phyloP scores from a whole-genome alignment of 2,888 invertebrate genomes.

The Drosophila bunnanda region DNA sequence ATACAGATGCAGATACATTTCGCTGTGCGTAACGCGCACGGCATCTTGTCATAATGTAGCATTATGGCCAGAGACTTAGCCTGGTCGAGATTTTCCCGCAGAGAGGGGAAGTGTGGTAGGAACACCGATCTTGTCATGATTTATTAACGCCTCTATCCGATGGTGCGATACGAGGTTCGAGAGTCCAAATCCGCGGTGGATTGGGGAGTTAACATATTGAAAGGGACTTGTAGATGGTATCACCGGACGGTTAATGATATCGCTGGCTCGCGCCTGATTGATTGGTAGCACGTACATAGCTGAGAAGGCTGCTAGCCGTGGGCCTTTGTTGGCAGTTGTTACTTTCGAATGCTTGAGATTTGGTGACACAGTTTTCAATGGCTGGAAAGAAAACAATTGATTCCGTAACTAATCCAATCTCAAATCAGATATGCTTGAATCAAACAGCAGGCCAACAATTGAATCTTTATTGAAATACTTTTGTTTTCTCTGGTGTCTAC shows the following conservation, averaged over 20 bases:
- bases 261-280: constrained; percentile 60
- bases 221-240: constrained; percentile 61
- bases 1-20: constrained; percentile 37
- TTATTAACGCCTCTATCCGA: constrained; percentile 52
- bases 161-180: constrained; percentile 49
- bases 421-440: background rate
- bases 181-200: constrained; percentile 36
- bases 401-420: constrained; percentile 1
- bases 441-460: background rate
- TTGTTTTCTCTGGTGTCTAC: background rate
- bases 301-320: constrained; percentile 8
- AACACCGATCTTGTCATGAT: constrained; percentile 62
- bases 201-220: constrained; percentile 1
- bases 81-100: constrained; percentile 39
- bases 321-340: constrained; percentile 24
- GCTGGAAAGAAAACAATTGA: constrained; percentile 8
- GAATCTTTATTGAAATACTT: background rate
- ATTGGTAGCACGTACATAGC: constrained; percentile 50
- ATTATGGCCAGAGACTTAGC: constrained; percentile 51
- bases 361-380: constrained; percentile 45
- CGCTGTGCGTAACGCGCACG: constrained; percentile 56
- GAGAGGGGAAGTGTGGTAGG: constrained; percentile 11
- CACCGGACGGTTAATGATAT: constrained; percentile 13
- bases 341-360: constrained; percentile 52
- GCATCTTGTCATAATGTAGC: constrained; percentile 67